phyloP scores from a whole-genome alignment of 2,113 vertebrate genomes.

The Serinus canaria region DNA sequence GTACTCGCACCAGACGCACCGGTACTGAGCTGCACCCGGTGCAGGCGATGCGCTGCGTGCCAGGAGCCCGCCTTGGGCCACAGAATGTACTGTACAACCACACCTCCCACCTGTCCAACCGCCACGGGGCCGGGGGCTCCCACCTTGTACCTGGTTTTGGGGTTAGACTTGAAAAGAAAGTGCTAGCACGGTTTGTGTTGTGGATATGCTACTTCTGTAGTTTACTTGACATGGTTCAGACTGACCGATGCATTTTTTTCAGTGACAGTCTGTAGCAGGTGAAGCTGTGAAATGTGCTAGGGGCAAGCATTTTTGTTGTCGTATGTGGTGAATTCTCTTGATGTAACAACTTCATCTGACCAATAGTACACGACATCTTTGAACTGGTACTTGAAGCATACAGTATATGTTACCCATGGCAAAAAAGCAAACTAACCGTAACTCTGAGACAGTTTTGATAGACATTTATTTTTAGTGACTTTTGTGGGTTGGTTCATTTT shows the following conservation, averaged over 20 bases:
- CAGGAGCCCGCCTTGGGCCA: constrained; percentile 70
- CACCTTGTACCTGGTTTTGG: constrained; percentile 62
- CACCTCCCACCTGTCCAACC: constrained; percentile 69
- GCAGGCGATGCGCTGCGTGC: constrained; percentile 68
- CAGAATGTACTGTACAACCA: constrained; percentile 79
- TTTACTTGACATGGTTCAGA: constrained; percentile 87
- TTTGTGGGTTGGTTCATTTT: constrained; percentile 74
- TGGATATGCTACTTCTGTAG: constrained; percentile 85
- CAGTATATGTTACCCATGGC: constrained; percentile 70
- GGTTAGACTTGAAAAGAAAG: constrained; percentile 80
- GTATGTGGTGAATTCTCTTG: constrained; percentile 79
- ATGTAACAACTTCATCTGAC: constrained; percentile 78
- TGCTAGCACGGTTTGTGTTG: constrained; percentile 83
- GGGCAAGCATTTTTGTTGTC: constrained; percentile 79
- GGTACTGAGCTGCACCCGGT: constrained; percentile 86
- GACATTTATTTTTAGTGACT: constrained; percentile 76
- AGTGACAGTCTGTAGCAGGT: constrained; percentile 82
- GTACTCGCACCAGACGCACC: constrained; percentile 98
- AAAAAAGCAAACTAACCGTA: constrained; percentile 68
- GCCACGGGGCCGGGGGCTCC: constrained; percentile 72
- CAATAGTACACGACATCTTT: constrained; percentile 70
- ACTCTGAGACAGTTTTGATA: constrained; percentile 73
- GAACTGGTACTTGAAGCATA: constrained; percentile 82
- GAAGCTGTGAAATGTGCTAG: constrained; percentile 86
- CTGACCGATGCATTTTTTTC: constrained; percentile 76